Percentiles rank a stretch among this genome's conserved stretches.
Conservation (phyloP, 2,888 invertebrate species). For the Andricus curvator region DNA sequence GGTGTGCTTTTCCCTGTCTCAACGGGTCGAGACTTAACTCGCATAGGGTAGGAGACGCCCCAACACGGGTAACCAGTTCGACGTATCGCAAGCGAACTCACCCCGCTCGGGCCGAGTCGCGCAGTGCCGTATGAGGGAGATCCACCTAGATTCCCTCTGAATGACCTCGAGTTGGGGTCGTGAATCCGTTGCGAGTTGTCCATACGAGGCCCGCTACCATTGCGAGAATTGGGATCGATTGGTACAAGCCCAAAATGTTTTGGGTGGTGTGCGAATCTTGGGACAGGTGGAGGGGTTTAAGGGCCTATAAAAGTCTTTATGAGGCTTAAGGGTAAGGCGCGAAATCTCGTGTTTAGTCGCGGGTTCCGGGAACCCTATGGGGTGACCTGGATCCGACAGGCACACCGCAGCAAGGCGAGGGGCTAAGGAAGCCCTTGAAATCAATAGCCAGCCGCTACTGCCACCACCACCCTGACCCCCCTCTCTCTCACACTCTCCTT, state of each 20-base stretch:
- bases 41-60: constrained; percentile 75
- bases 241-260: background rate
- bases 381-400: constrained; percentile 47
- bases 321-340: background rate
- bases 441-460: constrained; percentile 77
- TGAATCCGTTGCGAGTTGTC: background rate
- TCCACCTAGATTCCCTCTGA: constrained; percentile 28
- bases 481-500: constrained; percentile 50
- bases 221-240: background rate
- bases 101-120: constrained; percentile 71
- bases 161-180: constrained; percentile 11
- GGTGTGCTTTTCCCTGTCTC: constrained; percentile 49
- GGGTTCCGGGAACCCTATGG: constrained; percentile 30
- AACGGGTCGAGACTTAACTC: constrained; percentile 67
- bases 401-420: constrained; percentile 59
- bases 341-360: background rate
- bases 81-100: constrained; percentile 73
- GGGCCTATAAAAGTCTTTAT: too few species aligned
- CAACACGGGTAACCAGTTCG: constrained; percentile 74
- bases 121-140: constrained; percentile 69
- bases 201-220: background rate
- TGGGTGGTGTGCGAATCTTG: background rate
- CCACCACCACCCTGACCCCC: constrained; percentile 71
- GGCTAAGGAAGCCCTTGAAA: constrained; percentile 77
- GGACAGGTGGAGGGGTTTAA: background rate